Evolutionary conservation across 2,113 vertebrate genomes (phyloP), one percentile per base, ranked within the genome.

Genomic region (Nothobranchius kuhntae): DNA sequence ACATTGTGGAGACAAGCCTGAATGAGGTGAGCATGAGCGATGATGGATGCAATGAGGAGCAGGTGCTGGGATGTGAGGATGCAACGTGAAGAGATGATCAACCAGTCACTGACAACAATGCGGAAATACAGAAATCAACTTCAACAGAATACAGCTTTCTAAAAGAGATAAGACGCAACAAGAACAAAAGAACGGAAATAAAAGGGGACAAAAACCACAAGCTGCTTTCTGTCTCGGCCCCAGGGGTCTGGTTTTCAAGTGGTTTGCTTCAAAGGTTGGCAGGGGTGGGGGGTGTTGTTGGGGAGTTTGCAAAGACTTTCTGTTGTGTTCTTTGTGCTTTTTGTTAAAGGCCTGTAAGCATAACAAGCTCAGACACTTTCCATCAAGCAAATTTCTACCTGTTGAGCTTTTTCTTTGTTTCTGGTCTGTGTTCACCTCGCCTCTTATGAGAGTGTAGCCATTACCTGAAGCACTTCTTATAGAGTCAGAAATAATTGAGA

Each of bases 91-190:
- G 75, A 71, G 63, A 84, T 85, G 88, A 84, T 67, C 81, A 79
- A 83, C 86, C 68, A 87, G 74, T 89, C 83, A 86, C 82, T 83
- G 86, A 91, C 89, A 86, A 83, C 81, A 86, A 91, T 86, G 83
- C 65, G 53, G 78, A 89, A 82, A 64, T 90, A 82, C 79, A 75
- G 75, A 91, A 82, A 87, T 83, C 77, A 80, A 83, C 75, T 55
- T 87, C 77, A 75, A 87, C 80, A 87, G 58, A 85, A 88, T 80
- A 88, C 80, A 80, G 71, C 77, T 84, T 78, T 71, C 65, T 36
- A 55, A 68, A 54, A 71, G 73, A 82, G 66, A 68, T 51, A 71
- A 48, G 73, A 86, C 74, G 58, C 61, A 78, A 86, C 68, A 64
- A 65, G 69, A 66, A 63, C n/a, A 60, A 51, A n/a, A 63, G 56